phyloP scores from a whole-genome alignment of 2,113 vertebrate genomes.

The Esox niger region DNA sequence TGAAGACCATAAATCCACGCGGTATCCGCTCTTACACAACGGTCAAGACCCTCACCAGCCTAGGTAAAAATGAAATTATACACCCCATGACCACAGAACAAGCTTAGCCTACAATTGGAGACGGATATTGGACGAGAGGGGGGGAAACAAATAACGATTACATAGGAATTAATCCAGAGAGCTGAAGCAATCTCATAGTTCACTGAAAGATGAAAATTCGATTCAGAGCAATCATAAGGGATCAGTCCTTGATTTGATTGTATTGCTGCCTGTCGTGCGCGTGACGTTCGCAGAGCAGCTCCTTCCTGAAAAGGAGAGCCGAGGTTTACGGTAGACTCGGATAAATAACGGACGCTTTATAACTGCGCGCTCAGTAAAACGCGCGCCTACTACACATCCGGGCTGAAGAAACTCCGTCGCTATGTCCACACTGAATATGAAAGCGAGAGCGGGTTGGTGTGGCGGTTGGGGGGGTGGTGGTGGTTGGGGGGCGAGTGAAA shows the following conservation, averaged over 20 bases:
- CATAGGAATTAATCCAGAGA: slow-evolving; percentile 77
- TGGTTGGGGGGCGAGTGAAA: slow-evolving; percentile 15
- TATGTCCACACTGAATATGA: slow-evolving; percentile 23
- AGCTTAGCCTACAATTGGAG: slow-evolving; percentile 58
- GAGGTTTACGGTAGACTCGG: slow-evolving; percentile 44
- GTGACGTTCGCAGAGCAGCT: slow-evolving; percentile 39
- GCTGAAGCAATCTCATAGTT: slow-evolving; percentile 62
- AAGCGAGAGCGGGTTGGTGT: not conserved
- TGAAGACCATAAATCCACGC: slow-evolving; percentile 93
- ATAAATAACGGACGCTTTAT: slow-evolving; percentile 62
- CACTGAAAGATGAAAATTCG: slow-evolving; percentile 44
- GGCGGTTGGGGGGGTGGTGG: slow-evolving; percentile 13
- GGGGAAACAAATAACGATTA: slow-evolving; percentile 55
- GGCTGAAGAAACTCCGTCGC: slow-evolving; percentile 39
- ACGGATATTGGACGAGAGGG: slow-evolving; percentile 43
- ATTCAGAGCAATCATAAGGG: slow-evolving; percentile 42
- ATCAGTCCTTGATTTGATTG: slow-evolving; percentile 44
- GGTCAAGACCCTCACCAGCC: slow-evolving; percentile 81
- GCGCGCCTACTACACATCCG: slow-evolving; percentile 51
- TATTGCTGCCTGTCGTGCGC: slow-evolving; percentile 31
- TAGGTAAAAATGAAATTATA: slow-evolving; percentile 79
- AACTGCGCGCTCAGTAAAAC: slow-evolving; percentile 51
- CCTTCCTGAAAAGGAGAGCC: slow-evolving; percentile 46
- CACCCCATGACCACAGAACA: slow-evolving; percentile 84
- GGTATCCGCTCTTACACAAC: slow-evolving; percentile 81